These are phyloP conservation scores for Calyptomena viridis DNA, from an alignment of 2,113 vertebrate genomes.

Conservation along the genomic window DNA sequence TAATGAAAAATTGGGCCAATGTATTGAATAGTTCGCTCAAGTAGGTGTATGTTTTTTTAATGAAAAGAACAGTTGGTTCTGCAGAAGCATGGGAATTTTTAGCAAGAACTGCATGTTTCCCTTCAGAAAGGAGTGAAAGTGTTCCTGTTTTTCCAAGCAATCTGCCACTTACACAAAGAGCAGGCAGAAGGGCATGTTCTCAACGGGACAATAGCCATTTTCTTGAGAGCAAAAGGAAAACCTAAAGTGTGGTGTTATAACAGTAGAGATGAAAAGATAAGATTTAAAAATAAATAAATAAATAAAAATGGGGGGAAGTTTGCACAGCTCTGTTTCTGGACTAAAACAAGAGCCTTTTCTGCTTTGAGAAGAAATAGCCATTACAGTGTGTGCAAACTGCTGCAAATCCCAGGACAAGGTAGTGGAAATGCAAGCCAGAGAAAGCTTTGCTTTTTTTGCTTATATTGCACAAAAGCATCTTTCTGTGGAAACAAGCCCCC, in stretches of 20 bases:
- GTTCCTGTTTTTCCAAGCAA: constrained; percentile 5
- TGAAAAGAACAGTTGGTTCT: constrained; percentile 41
- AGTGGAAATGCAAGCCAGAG: background rate
- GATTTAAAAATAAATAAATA: background rate
- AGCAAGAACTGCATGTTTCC: background rate
- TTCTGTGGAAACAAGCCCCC: background rate
- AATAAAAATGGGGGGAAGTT: background rate
- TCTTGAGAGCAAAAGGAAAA: background rate
- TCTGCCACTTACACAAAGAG: background rate
- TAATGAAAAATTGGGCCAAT: background rate
- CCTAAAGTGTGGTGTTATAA: background rate
- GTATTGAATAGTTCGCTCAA: constrained; percentile 16
- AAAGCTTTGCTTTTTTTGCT: background rate
- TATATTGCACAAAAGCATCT: background rate
- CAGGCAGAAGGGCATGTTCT: background rate
- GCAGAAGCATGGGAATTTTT: constrained; percentile 46
- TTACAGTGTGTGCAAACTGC: background rate
- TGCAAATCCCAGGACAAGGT: constrained; percentile 6
- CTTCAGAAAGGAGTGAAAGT: constrained; percentile 37
- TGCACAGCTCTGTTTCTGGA: background rate
- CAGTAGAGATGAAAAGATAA: background rate
- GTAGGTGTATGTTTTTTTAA: constrained; percentile 14
- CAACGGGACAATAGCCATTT: background rate
- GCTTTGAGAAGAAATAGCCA: background rate
- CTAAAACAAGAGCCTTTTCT: background rate